Conservation (phyloP, 2,113 vertebrate genomes). For the Lophura nycthemera region DNA sequence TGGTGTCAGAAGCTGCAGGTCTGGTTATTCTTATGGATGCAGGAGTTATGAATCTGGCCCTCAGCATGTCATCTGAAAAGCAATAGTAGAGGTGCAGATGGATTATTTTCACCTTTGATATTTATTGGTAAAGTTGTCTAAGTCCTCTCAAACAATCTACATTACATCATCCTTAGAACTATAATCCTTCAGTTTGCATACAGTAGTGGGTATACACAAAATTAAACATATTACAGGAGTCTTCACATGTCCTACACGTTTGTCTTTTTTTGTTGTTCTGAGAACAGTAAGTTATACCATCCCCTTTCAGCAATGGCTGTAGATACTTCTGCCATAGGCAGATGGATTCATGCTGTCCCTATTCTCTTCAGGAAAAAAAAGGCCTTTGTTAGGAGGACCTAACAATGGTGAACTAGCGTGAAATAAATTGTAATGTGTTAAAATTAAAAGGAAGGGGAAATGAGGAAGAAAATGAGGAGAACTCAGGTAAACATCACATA, state of each 20-base stretch:
- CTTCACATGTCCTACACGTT: too few relatives aligned
- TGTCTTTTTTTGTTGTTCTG: not conserved
- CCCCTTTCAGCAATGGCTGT: not conserved
- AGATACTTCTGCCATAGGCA: not conserved
- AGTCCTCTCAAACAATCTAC: not conserved
- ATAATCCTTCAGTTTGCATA: not conserved
- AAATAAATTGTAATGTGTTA: not conserved
- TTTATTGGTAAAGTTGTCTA: not conserved
- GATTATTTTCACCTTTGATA: not conserved
- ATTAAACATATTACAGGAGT: not conserved
- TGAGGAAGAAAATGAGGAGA: not conserved
- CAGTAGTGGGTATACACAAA: not conserved
- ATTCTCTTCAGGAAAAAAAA: not conserved
- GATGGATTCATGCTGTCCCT: not conserved
- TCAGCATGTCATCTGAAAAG: not conserved
- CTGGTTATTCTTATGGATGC: not conserved
- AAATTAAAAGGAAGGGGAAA: not conserved
- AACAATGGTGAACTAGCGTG: not conserved
- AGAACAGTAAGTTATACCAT: not conserved
- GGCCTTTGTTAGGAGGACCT: not conserved
- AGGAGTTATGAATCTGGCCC: not conserved
- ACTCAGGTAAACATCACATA: constrained; percentile 21
- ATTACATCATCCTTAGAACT: not conserved
- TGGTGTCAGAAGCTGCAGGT: not conserved
- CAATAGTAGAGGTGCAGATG: not conserved